A percentile compares a stretch with the other conserved stretches of the same genome.
Evolutionary conservation across 2,113 vertebrate genomes (phyloP).

Genomic region (Carassius auratus): DNA sequence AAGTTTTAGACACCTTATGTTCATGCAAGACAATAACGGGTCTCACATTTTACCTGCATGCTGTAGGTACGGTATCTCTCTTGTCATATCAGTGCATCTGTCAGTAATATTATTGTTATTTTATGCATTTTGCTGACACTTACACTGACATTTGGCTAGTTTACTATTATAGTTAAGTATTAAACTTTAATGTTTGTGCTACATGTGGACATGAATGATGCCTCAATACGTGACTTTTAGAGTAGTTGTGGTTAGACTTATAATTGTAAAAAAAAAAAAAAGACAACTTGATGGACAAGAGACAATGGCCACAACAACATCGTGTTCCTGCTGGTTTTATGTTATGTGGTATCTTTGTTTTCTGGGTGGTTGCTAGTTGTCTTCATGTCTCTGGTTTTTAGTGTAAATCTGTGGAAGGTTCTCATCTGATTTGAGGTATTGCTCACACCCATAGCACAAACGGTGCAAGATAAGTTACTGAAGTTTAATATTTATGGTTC

Average conservation of each 20-base stretch:
- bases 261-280: too few species aligned
- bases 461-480: background rate
- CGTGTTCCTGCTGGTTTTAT: background rate
- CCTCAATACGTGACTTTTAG: background rate
- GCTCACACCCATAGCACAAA: background rate
- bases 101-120: background rate
- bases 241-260: background rate
- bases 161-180: background rate
- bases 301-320: background rate
- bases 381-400: too few species aligned
- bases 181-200: background rate
- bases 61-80: background rate
- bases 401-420: too few species aligned
- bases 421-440: background rate
- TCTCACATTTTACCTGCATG: background rate
- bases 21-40: background rate
- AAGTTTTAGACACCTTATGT: too few species aligned
- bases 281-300: background rate
- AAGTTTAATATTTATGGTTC: background rate
- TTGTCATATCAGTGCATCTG: background rate
- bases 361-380: background rate
- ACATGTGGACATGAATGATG: background rate
- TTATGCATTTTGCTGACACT: background rate
- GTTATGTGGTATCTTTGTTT: background rate
- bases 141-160: background rate